phyloP scores from a whole-genome alignment of 2,797 vertebrate genomes.

The Erethizon dorsatum region DNA sequence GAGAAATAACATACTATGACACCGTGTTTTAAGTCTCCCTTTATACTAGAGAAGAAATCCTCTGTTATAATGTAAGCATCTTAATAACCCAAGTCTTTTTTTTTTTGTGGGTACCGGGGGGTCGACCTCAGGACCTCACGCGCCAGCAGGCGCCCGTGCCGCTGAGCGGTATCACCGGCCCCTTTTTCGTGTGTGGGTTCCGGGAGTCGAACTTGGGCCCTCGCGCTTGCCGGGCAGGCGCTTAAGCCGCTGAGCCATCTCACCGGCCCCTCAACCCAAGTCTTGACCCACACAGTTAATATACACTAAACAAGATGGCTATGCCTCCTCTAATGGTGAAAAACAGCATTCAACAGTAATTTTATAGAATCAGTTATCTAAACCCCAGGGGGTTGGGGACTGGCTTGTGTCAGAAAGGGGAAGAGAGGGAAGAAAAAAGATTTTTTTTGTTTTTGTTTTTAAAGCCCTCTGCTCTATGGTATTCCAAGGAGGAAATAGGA shows the following conservation, averaged over 20 bases:
- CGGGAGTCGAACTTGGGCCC: too few species aligned
- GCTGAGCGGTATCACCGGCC: too few species aligned
- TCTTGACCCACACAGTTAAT: background rate
- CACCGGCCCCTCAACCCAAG: background rate
- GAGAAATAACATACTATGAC: background rate
- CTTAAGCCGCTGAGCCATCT: too few species aligned
- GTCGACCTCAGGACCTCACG: too few species aligned
- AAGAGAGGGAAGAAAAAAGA: background rate
- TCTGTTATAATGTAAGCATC: background rate
- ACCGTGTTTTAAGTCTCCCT: background rate
- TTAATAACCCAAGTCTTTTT: background rate
- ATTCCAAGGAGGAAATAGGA: background rate
- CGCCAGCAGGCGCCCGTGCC: too few species aligned
- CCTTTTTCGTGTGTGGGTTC: too few species aligned
- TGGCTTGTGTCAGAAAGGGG: background rate
- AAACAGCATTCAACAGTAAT: background rate
- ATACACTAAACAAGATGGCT: background rate
- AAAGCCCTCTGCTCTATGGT: background rate
- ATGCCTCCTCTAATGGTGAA: background rate
- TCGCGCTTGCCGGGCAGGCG: too few species aligned
- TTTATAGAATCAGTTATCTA: background rate
- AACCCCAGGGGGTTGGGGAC: background rate
- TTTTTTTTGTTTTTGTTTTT: background rate
- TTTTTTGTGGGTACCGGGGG: too few species aligned
- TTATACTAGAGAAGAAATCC: background rate